Evolutionary conservation across 2,888 invertebrate genomes (phyloP).

Genomic region (Apotomis betuletana): DNA sequence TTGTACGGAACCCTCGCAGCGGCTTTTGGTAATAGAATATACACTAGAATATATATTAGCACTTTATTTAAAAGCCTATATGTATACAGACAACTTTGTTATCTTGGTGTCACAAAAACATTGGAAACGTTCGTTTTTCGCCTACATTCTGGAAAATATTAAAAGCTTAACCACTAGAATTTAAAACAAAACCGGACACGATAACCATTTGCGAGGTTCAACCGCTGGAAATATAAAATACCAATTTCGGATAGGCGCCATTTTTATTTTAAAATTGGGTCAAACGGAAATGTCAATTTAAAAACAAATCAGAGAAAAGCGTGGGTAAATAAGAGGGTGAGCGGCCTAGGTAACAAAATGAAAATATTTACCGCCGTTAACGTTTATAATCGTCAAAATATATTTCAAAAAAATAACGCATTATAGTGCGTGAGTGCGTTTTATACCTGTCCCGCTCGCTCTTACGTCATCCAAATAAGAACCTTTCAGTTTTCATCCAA

Average conservation of each 20-base stretch:
- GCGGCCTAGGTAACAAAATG: not conserved
- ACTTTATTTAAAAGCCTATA: not conserved
- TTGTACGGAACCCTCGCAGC: no score
- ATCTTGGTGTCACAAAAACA: conserved; percentile 5
- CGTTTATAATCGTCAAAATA: no score
- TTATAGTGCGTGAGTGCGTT: no score
- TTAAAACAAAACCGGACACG: conserved; percentile 18
- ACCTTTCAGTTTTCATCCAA: no score
- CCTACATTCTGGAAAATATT: conserved; percentile 20
- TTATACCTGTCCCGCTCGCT: no score
- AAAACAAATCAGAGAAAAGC: conserved; percentile 7
- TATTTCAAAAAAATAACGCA: no score
- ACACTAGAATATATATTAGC: not conserved
- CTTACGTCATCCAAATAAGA: no score
- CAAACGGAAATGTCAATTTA: conserved; percentile 31
- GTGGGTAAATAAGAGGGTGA: conserved; percentile 1
- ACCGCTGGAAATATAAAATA: conserved; percentile 15
- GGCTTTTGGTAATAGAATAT: not conserved
- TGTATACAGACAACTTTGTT: conserved; percentile 2
- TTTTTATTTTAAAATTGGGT: conserved; percentile 26
- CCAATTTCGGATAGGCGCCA: conserved; percentile 18
- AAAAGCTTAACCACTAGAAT: conserved; percentile 17
- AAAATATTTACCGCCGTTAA: no score
- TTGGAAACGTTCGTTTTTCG: not conserved
- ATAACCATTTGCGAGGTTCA: conserved; percentile 12